These are phyloP conservation scores for Parnassius apollo DNA, from an alignment of 2,888 invertebrate species.

Conservation along the genomic window DNA sequence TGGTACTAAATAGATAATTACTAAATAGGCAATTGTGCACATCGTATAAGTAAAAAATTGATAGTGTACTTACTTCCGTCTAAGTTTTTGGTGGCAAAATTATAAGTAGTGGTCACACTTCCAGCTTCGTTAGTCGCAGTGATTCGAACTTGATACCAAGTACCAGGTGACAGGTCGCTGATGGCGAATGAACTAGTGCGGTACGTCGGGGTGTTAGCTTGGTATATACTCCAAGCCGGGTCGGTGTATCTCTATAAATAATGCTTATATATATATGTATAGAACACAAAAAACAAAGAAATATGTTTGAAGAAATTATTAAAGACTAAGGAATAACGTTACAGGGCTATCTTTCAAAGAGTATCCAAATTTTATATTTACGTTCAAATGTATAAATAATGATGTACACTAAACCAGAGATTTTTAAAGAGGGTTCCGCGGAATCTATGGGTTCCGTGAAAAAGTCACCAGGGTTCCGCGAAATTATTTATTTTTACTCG, in stretches of 20 bases:
- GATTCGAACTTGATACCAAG: slow-evolving; percentile 83
- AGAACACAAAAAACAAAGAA: too few relatives aligned
- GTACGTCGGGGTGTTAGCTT: slow-evolving; percentile 43
- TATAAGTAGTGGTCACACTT: slow-evolving; percentile 76
- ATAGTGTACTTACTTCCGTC: slow-evolving; percentile 78
- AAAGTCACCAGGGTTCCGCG: too few relatives aligned
- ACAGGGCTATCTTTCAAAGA: too few relatives aligned
- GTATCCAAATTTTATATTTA: too few relatives aligned
- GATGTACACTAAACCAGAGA: too few relatives aligned
- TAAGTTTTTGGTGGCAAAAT: slow-evolving; percentile 82
- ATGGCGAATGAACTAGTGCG: slow-evolving; percentile 64
- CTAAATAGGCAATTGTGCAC: neutral
- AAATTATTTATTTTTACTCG: too few relatives aligned
- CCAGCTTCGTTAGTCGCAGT: slow-evolving; percentile 84
- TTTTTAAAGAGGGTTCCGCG: too few relatives aligned
- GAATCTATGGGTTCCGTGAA: too few relatives aligned
- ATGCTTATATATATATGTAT: neutral
- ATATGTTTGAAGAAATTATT: too few relatives aligned
- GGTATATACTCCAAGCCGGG: slow-evolving; percentile 55
- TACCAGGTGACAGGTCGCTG: slow-evolving; percentile 77
- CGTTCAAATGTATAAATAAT: too few relatives aligned
- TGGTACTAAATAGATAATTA: too few relatives aligned
- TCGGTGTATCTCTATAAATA: slow-evolving; percentile 41
- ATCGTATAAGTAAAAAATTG: neutral
- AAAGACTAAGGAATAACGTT: too few relatives aligned